These are phyloP conservation scores for Muschampia plurimacula DNA, from an alignment of 2,888 invertebrate genomes.

Conservation along the genomic window DNA sequence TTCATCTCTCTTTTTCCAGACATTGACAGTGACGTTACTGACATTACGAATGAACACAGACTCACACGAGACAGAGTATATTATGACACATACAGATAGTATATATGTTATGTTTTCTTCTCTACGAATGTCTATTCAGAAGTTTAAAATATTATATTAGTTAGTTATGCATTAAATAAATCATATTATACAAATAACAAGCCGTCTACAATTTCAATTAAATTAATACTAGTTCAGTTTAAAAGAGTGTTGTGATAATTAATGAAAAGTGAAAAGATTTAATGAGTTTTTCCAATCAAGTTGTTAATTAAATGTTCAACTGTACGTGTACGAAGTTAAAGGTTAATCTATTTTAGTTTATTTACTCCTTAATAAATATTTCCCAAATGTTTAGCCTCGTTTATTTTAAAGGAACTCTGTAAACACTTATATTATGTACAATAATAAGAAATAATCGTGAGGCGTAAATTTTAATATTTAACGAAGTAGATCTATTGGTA, in stretches of 20 bases:
- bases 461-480: constrained; percentile 21
- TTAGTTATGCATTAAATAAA: too few relatives aligned
- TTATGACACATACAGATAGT: too few relatives aligned
- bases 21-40: too few relatives aligned
- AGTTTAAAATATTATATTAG: too few relatives aligned
- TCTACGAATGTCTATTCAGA: too few relatives aligned
- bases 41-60: too few relatives aligned
- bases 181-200: too few relatives aligned
- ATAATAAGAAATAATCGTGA: constrained; percentile 20
- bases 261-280: constrained; percentile 4
- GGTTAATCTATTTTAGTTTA: neutral
- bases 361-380: neutral
- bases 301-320: neutral
- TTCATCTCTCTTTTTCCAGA: too few relatives aligned
- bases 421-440: neutral
- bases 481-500: constrained; percentile 25
- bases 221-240: neutral
- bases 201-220: too few relatives aligned
- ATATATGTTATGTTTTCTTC: too few relatives aligned
- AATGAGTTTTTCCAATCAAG: neutral
- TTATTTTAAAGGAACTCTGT: neutral
- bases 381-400: neutral
- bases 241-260: neutral
- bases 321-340: neutral
- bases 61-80: too few relatives aligned